Evolutionary conservation across 2,113 vertebrate species (phyloP).

Genomic region (Psophia crepitans): DNA sequence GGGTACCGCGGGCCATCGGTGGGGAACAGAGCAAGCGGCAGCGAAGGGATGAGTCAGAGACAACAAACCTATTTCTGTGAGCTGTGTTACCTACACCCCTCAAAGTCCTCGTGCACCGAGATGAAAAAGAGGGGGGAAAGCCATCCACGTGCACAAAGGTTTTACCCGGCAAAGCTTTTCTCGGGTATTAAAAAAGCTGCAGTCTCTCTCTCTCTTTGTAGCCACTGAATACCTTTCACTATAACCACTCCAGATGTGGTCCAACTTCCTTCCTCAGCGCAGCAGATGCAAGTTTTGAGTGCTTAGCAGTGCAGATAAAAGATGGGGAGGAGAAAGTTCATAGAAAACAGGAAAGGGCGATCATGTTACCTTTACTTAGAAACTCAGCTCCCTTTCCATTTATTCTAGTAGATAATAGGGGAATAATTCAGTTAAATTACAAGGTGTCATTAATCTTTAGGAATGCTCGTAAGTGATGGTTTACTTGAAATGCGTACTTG

Average conservation of each 20-base stretch:
- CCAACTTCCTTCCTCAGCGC: conserved; percentile 52
- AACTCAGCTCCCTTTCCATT: neutral
- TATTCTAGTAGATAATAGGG: neutral
- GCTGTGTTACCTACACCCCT: neutral
- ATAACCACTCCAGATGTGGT: conserved; percentile 27
- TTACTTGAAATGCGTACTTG: neutral
- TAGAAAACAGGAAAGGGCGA: conserved; percentile 56
- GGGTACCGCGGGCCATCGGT: rapidly evolving
- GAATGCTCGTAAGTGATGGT: neutral
- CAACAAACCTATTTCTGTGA: neutral
- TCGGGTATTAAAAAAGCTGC: neutral
- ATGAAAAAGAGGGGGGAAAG: neutral
- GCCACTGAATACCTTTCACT: conserved; percentile 39
- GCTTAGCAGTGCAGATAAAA: conserved; percentile 22
- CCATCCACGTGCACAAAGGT: neutral
- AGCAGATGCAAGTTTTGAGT: conserved; percentile 2
- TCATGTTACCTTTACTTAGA: conserved; percentile 31
- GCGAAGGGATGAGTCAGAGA: neutral
- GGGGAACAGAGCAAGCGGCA: neutral
- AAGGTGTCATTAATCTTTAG: neutral
- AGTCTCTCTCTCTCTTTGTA: neutral
- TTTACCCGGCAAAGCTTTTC: neutral
- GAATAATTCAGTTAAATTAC: neutral
- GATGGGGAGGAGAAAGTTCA: conserved; percentile 48
- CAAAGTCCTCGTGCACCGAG: neutral